Conservation (phyloP, 2,113 vertebrate genomes). For the Maylandia zebra region DNA sequence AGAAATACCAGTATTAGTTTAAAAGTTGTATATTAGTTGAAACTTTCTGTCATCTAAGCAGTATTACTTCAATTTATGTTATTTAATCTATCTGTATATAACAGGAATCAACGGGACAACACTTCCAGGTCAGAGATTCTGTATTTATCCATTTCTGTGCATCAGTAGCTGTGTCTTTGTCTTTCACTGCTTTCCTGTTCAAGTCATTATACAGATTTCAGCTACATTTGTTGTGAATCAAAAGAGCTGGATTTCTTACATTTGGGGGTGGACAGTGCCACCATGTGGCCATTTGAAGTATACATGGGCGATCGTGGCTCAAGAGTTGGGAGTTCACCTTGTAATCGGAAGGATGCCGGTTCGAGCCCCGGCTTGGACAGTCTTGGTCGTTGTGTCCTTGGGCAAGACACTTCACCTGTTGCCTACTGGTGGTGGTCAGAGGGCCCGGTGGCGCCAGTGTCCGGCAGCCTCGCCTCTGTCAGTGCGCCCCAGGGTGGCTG, state of each 20-base stretch:
- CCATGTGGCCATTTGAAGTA: not conserved
- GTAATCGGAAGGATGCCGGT: too few relatives aligned
- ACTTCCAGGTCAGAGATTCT: conserved; percentile 43
- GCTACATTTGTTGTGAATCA: not conserved
- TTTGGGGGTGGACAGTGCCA: not conserved
- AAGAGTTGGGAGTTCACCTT: too few relatives aligned
- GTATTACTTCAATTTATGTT: not conserved
- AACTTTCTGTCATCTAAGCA: not conserved
- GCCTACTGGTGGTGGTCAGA: too few relatives aligned
- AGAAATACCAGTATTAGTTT: not conserved
- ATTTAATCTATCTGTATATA: not conserved
- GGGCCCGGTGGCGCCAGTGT: too few relatives aligned
- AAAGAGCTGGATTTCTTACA: not conserved
- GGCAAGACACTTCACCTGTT: too few relatives aligned
- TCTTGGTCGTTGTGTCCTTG: too few relatives aligned
- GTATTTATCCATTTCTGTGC: not conserved
- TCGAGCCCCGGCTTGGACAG: too few relatives aligned
- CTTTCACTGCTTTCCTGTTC: not conserved
- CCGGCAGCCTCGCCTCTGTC: too few relatives aligned
- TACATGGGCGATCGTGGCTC: not conserved
- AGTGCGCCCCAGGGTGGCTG: too few relatives aligned
- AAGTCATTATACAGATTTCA: not conserved
- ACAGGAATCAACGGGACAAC: conserved; percentile 51
- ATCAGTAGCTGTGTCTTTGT: not conserved
- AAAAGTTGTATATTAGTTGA: not conserved